Base-by-base conservation (phyloP, 1,140 invertebrate genomes). In the Drosophila tropicalis region DNA sequence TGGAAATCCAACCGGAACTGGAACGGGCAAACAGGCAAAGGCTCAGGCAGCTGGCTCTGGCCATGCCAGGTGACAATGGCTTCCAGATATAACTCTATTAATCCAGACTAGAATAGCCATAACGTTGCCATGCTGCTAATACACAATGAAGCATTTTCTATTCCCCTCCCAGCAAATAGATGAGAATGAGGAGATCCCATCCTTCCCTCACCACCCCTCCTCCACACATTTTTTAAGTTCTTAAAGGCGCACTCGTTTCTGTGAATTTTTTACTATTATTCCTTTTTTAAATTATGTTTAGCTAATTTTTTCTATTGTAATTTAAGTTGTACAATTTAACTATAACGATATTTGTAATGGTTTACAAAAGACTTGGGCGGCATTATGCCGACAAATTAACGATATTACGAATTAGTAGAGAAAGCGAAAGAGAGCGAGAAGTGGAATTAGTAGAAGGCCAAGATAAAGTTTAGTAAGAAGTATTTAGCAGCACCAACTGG, bases 41-140 rank as follows among this genome's bases (percentile, higher is more conserved):
- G 80, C 76, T 17, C 90, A 91, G 51, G 62, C 84, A 56, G 79
- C 87, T 68, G 69, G 81, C 51, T 74, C 69, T 57, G 70, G 71
- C 40, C 87, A 81, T 81, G 77, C 82, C 85, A 91, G 91, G 90
- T 91, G 91, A 91, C 91, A 79, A 76, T 91, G 85, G 91, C 70
- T 76, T 64, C 73, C 73, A 56, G 73, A 39, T 39, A 13, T 13
- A 39, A 12, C 40, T 70, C 58, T 64, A 60, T 61, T 71, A 58
- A 62, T 67, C 57, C 57, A 61, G 61, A 57, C 61, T 65, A 62
- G 75, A 55, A 71, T 78, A 70, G 61, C 65, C 77, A 85, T 81
- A 67, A 62, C 68, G 63, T 73, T 79, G 79, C 67, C 65, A 75
- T 82, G 83, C 83, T 86, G 79, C 83, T 86, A 86, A 79, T 86